A percentile compares a stretch with the other conserved stretches of the same genome.
Conservation (phyloP, 2,888 invertebrate species). For the Sarcophaga carnaria region DNA sequence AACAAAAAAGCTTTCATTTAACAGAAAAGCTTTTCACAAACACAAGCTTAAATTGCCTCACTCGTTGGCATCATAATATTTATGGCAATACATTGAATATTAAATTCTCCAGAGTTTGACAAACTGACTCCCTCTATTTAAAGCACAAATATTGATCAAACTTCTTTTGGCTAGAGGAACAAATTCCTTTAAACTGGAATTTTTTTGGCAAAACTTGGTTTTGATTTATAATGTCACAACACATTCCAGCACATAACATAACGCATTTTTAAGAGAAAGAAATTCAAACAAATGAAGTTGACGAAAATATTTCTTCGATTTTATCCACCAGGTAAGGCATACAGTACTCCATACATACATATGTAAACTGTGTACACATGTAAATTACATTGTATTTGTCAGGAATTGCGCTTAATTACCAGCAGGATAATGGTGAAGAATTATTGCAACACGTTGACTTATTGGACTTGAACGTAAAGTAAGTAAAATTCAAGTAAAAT, state of each 20-base stretch:
- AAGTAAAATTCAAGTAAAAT: slow-evolving; percentile 74
- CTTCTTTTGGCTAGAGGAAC: slow-evolving; percentile 16
- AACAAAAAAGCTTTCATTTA: slow-evolving; percentile 6
- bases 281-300: slow-evolving; percentile 83
- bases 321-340: slow-evolving; percentile 85
- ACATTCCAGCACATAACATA: slow-evolving; percentile 55
- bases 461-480: slow-evolving; percentile 85
- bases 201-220: background rate
- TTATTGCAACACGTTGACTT: slow-evolving; percentile 86
- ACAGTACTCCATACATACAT: background rate
- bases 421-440: slow-evolving; percentile 84
- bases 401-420: slow-evolving; percentile 86
- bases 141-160: slow-evolving; percentile 57
- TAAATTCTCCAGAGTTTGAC: too few relatives aligned
- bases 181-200: background rate
- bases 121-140: too few relatives aligned
- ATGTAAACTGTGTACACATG: background rate
- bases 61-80: background rate
- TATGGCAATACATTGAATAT: background rate
- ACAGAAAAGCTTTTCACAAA: slow-evolving; percentile 32
- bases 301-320: slow-evolving; percentile 87
- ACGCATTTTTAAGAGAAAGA: background rate
- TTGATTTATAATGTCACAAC: background rate
- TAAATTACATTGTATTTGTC: background rate
- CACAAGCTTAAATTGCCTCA: slow-evolving; percentile 16